Base-by-base conservation (phyloP, 2,888 invertebrate genomes). In the Schizotus pectinicornis region DNA sequence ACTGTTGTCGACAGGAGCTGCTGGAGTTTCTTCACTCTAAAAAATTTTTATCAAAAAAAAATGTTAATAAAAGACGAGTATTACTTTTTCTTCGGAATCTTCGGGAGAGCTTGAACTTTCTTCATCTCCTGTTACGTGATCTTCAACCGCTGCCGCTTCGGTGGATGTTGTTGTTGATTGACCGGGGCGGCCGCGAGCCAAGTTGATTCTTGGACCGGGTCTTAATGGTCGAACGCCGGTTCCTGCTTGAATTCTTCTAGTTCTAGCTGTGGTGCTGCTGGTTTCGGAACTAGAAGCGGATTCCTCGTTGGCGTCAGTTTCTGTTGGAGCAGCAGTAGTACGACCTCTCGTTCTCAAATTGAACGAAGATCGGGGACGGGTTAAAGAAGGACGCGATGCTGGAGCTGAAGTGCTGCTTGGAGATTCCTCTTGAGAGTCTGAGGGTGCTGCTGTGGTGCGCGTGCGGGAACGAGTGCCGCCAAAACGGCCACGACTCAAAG, bases 171-270 rank as follows among this genome's bases (percentile, higher is more conserved):
- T 74, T 0, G 74, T 77, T 45, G 72, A 68, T 33, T 80, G 75
- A 7, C 83, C 83, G 1, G 84, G 82, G 69, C 85, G 81, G 51
- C 81, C 77, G 38, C 75, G 84, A 14, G 68, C 67, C 62, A 88
- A 76, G 73, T 87, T 88, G 42, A 90, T 79, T 69, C 87, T 83
- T 1, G 87, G 85, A 1, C 88, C 88, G 0, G 89, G 89, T 53
- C 89, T 81, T 47, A 88, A 79, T 0, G 88, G 84, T 48, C 88
- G 82, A 14, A 84, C 78, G 1, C 77, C 76, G 31, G 70, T 77
- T 66, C 66, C 68, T 30, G 68, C 68, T 1, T 77, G 67, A 11
- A 82, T 77, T 6, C 81, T 77, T 8, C 79, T 77, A 8, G 77
- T 65, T 60, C 73, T 73, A 1, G 75, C 69, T 6, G 79, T 76